Conservation (phyloP, 1,140 invertebrate genomes). For the Kradibia gibbosae region DNA sequence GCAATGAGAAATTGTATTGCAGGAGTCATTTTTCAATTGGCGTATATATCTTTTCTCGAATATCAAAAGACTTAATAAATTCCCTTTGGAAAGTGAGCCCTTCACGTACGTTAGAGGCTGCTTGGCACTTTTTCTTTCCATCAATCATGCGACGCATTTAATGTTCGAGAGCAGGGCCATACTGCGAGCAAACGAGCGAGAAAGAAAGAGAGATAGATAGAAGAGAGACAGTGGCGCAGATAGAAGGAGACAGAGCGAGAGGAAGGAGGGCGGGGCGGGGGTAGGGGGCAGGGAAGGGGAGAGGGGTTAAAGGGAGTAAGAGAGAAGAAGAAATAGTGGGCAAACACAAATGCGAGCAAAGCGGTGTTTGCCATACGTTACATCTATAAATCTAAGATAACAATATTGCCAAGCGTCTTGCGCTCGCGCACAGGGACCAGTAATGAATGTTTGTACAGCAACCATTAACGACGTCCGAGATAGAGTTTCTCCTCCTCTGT, state of each 20-base stretch:
- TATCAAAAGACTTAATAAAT: background rate
- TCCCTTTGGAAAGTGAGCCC: background rate
- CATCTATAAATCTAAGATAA: slow-evolving; percentile 73
- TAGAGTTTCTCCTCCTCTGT: background rate
- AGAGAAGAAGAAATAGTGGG: background rate
- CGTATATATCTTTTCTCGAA: background rate
- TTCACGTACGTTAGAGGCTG: background rate
- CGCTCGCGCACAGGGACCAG: slow-evolving; percentile 54
- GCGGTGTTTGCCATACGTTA: slow-evolving; percentile 71
- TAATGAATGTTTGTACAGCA: slow-evolving; percentile 72
- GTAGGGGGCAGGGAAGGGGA: background rate
- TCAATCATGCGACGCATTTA: slow-evolving; percentile 62
- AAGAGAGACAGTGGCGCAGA: slow-evolving; percentile 8
- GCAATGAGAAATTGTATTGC: background rate
- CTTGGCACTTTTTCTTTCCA: background rate
- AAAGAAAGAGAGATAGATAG: too few relatives aligned
- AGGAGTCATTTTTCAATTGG: background rate
- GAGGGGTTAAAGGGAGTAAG: background rate
- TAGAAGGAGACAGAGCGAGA: too few relatives aligned
- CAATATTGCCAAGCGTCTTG: slow-evolving; percentile 66
- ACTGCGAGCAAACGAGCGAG: background rate
- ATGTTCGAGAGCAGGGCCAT: slow-evolving; percentile 60
- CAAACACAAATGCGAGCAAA: slow-evolving; percentile 4
- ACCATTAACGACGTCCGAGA: slow-evolving; percentile 68
- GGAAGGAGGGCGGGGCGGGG: background rate